A percentile compares a stretch with the other conserved stretches of the same genome.
phyloP scores from a whole-genome alignment of 2,113 vertebrate genomes.

The Zingel zingel region DNA sequence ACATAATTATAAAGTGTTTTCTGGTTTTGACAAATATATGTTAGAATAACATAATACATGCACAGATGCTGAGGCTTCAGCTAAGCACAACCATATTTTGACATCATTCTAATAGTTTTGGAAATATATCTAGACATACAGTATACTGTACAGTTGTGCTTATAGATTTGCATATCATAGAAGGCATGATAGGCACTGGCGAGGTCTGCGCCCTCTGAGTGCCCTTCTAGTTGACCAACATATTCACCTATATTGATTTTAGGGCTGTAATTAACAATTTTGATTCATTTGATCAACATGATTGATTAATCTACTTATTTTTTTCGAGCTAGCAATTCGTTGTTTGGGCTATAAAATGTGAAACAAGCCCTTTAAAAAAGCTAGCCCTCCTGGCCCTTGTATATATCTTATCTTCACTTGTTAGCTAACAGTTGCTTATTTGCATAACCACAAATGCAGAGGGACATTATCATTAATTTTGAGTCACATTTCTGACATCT shows the following conservation, averaged over 20 bases:
- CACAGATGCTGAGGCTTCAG: no score
- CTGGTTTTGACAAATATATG: no score
- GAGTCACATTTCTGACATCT: background rate
- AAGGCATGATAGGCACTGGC: no score
- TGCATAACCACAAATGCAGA: background rate
- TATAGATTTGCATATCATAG: no score
- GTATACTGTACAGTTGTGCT: no score
- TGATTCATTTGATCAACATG: background rate
- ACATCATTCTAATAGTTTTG: no score
- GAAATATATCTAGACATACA: no score
- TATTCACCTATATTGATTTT: background rate
- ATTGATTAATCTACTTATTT: background rate
- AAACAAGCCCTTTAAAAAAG: background rate
- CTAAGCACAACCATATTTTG: no score
- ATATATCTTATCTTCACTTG: background rate
- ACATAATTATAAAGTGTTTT: no score
- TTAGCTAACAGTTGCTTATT: background rate
- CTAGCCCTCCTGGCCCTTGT: no score
- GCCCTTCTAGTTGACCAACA: background rate
- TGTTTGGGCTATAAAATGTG: background rate
- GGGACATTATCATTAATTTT: background rate
- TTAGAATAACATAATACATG: no score
- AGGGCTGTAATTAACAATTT: background rate
- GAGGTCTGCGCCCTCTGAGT: no score
- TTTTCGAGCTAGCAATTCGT: background rate